Conservation (phyloP, 2,888 invertebrate genomes). For the Zele albiditarsus region DNA sequence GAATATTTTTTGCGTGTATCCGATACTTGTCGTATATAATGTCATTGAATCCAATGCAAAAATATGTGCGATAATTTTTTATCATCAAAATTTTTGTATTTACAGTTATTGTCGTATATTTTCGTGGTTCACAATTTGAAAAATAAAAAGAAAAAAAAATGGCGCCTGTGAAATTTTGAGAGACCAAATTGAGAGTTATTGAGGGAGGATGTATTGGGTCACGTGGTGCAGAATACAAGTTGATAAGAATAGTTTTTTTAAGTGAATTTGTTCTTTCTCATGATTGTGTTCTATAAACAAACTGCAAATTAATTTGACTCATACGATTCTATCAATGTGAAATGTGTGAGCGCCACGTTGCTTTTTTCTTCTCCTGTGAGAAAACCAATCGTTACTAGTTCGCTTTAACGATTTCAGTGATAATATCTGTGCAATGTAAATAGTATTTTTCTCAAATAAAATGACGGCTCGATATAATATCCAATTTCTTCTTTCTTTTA, state of each 20-base stretch:
- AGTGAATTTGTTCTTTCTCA: background rate
- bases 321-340: background rate
- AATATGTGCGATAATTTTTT: background rate
- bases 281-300: background rate
- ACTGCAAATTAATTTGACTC: background rate
- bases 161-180: background rate
- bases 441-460: constrained; percentile 69
- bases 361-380: constrained; percentile 31
- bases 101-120: background rate
- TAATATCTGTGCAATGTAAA: constrained; percentile 68
- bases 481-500: background rate
- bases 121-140: background rate
- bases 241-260: background rate
- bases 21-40: constrained; percentile 30
- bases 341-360: constrained; percentile 27
- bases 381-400: constrained; percentile 43
- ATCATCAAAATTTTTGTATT: background rate
- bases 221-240: background rate
- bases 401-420: constrained; percentile 55
- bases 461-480: constrained; percentile 55
- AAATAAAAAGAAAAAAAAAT: background rate
- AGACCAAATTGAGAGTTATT: background rate
- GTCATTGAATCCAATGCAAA: constrained; percentile 33
- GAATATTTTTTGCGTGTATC: constrained; percentile 2
- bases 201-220: background rate